phyloP scores from a whole-genome alignment of 2,113 vertebrate species.

The Chionomys nivalis region DNA sequence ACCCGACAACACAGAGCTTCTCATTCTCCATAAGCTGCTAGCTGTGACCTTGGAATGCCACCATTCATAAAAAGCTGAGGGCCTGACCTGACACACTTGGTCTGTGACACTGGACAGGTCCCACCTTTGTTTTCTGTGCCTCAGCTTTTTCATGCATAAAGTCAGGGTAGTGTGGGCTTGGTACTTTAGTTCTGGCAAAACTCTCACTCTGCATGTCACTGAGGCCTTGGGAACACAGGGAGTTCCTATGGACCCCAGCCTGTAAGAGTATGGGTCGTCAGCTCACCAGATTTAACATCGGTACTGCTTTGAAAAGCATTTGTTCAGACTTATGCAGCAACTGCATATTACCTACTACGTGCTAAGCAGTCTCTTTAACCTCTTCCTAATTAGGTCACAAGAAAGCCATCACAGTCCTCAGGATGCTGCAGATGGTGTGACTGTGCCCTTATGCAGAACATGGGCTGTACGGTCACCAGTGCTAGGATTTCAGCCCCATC shows the following conservation, averaged over 20 bases:
- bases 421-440: background rate
- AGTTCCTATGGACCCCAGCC: background rate
- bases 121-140: background rate
- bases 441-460: background rate
- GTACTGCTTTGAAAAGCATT: background rate
- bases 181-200: background rate
- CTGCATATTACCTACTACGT: too few species aligned
- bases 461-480: rapidly evolving
- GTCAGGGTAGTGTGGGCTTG: background rate
- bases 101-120: background rate
- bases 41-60: background rate
- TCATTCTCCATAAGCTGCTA: background rate
- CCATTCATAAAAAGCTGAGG: background rate
- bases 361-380: background rate
- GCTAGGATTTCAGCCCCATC: background rate
- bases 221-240: background rate
- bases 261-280: background rate
- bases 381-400: background rate
- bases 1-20: rapidly evolving
- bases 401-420: background rate
- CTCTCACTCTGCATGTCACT: background rate
- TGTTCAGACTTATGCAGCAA: background rate
- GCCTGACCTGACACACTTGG: background rate
- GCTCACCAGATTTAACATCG: background rate
- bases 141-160: conserved; percentile 3